A percentile compares a stretch with the other conserved stretches of the same genome.
These are phyloP conservation scores for Carassius auratus DNA, from an alignment of 2,113 vertebrate species.

Conservation along the genomic window DNA sequence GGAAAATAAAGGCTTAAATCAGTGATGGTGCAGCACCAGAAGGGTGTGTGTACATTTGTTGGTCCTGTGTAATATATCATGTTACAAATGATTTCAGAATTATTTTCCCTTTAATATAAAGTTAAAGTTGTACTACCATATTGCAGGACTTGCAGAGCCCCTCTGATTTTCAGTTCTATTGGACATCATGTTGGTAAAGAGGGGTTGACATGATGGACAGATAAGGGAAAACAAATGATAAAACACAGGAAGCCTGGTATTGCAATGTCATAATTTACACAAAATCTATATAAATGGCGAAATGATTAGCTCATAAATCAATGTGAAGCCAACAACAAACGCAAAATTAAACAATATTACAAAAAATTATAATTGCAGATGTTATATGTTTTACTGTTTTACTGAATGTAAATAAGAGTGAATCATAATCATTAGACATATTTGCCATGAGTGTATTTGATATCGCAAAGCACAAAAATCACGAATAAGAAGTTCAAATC, in stretches of 20 bases:
- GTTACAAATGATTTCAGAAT: slow-evolving; percentile 28
- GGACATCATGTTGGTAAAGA: slow-evolving; percentile 71
- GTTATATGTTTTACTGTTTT: neutral
- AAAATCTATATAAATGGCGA: neutral
- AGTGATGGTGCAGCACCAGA: neutral
- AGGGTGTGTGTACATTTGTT: slow-evolving; percentile 14
- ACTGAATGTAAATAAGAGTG: neutral
- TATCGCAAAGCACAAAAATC: slow-evolving; percentile 7
- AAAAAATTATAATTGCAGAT: neutral
- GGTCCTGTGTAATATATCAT: slow-evolving; percentile 31
- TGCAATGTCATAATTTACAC: slow-evolving; percentile 60
- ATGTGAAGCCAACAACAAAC: neutral
- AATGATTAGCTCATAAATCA: slow-evolving; percentile 13
- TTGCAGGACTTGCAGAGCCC: slow-evolving; percentile 76
- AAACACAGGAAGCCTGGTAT: slow-evolving; percentile 76
- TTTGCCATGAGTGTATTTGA: neutral
- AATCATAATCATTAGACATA: neutral
- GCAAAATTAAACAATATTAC: neutral
- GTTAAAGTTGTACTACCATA: slow-evolving; percentile 76
- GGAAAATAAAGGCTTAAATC: neutral
- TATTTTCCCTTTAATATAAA: slow-evolving; percentile 65
- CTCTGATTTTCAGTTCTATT: slow-evolving; percentile 79
- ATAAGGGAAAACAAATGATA: slow-evolving; percentile 79
- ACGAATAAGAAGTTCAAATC: slow-evolving; percentile 11
- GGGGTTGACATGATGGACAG: slow-evolving; percentile 74